Evolutionary conservation across 2,113 vertebrate genomes (phyloP).

Genomic region (Sinocyclocheilus anshuiensis): DNA sequence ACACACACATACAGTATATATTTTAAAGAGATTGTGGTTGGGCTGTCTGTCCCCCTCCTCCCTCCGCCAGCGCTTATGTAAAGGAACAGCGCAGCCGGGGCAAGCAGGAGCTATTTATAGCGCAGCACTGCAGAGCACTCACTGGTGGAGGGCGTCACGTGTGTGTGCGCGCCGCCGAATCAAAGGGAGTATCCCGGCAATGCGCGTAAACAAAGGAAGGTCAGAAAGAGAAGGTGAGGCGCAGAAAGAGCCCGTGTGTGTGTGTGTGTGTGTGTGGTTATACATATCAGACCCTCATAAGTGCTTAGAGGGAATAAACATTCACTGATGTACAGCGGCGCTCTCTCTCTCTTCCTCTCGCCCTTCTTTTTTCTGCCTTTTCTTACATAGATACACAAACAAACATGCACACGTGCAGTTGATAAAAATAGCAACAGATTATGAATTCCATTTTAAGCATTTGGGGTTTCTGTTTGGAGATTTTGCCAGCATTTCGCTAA

Average conservation of each 20-base stretch:
- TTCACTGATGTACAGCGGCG: not conserved
- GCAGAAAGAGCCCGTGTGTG: slow-evolving; percentile 59
- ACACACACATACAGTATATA: too few relatives aligned
- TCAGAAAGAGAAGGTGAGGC: slow-evolving; percentile 81
- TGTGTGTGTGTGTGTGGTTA: not conserved
- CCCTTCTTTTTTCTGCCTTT: slow-evolving; percentile 21
- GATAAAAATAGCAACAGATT: slow-evolving; percentile 44
- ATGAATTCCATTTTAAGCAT: slow-evolving; percentile 36
- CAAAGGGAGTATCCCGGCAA: slow-evolving; percentile 92
- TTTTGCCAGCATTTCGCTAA: slow-evolving; percentile 6
- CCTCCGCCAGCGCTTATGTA: slow-evolving; percentile 85
- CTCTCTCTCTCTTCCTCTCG: not conserved
- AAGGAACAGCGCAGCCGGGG: slow-evolving; percentile 88
- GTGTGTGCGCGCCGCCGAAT: slow-evolving; percentile 78
- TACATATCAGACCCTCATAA: slow-evolving; percentile 27
- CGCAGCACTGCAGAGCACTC: slow-evolving; percentile 87
- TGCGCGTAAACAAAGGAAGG: slow-evolving; percentile 89
- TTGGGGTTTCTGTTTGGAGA: slow-evolving; percentile 1
- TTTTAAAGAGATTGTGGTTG: slow-evolving; percentile 67
- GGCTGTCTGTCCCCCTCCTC: slow-evolving; percentile 67
- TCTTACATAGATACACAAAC: slow-evolving; percentile 18
- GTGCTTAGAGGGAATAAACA: slow-evolving; percentile 20
- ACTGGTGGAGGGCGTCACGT: slow-evolving; percentile 80
- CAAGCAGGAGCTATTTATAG: slow-evolving; percentile 91
- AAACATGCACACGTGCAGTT: slow-evolving; percentile 17